These are phyloP conservation scores for Plectrocnemia conspersa DNA, from an alignment of 1,140 invertebrate species.

Conservation along the genomic window DNA sequence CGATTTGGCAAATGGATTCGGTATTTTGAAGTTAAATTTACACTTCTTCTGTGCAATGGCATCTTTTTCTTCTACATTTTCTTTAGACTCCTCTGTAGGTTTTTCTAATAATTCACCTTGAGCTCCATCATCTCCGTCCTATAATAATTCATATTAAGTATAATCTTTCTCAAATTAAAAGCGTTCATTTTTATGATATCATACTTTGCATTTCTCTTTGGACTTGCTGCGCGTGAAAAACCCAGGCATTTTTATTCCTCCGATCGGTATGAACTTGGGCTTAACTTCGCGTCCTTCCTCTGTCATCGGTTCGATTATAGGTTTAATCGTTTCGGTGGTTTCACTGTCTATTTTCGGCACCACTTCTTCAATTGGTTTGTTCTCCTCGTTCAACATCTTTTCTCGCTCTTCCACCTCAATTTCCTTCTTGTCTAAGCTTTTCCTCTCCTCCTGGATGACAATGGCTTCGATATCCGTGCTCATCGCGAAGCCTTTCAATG, in stretches of 20 bases:
- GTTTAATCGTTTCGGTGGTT: slow-evolving; percentile 46
- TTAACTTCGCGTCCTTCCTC: slow-evolving; percentile 66
- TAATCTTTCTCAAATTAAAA: background rate
- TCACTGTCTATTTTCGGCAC: slow-evolving; percentile 43
- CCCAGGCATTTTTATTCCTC: slow-evolving; percentile 76
- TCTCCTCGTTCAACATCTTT: slow-evolving; percentile 64
- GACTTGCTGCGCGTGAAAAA: slow-evolving; percentile 73
- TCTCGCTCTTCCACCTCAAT: slow-evolving; percentile 68
- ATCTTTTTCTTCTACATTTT: slow-evolving; percentile 38
- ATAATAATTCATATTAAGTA: slow-evolving; percentile 17
- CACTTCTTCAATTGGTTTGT: slow-evolving; percentile 46
- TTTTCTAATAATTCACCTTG: slow-evolving; percentile 46
- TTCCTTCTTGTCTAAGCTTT: slow-evolving; percentile 65
- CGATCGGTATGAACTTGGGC: slow-evolving; percentile 75
- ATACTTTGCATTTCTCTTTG: slow-evolving; percentile 61
- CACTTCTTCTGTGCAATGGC: slow-evolving; percentile 28
- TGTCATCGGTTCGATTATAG: slow-evolving; percentile 53
- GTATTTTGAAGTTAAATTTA: slow-evolving; percentile 39
- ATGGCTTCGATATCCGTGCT: slow-evolving; percentile 22
- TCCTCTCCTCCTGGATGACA: slow-evolving; percentile 45
- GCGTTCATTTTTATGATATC: background rate
- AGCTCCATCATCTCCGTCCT: slow-evolving; percentile 43
- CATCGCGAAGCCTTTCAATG: slow-evolving; percentile 25
- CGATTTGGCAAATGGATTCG: slow-evolving; percentile 42
- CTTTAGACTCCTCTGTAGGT: slow-evolving; percentile 34